Evolutionary conservation across 2,113 vertebrate species (phyloP).

Genomic region (Paracyprichromis sp.): DNA sequence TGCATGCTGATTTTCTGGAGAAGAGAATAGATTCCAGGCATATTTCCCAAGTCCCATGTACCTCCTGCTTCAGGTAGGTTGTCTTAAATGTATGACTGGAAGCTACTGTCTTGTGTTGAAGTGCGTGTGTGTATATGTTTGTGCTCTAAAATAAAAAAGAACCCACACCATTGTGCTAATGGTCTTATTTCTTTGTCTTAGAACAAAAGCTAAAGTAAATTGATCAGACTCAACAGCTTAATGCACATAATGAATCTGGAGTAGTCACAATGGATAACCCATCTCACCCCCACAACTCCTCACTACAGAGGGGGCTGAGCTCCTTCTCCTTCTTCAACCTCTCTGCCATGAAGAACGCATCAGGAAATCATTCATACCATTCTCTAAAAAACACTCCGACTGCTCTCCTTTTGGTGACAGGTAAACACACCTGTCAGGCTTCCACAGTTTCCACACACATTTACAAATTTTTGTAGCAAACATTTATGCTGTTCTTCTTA

Average conservation of each 20-base stretch:
- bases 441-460: neutral
- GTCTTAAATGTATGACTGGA: neutral
- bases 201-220: neutral
- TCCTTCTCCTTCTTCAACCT: neutral
- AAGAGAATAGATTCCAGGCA: conserved; percentile 42
- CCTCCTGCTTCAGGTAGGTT: neutral
- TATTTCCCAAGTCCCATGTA: conserved; percentile 7
- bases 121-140: neutral
- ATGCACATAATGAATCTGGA: neutral
- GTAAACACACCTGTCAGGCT: neutral
- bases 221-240: neutral
- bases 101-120: neutral
- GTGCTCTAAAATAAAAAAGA: neutral
- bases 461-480: neutral
- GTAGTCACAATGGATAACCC: neutral
- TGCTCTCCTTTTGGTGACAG: neutral
- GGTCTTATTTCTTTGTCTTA: neutral
- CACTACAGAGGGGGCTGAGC: neutral
- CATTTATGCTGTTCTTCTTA: neutral
- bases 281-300: neutral
- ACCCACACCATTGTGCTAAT: neutral
- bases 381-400: neutral
- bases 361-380: neutral
- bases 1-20: neutral
- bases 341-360: neutral